Evolutionary conservation across 2,888 invertebrate genomes (phyloP), one percentile per base, ranked within the genome.

Genomic region (Coenonympha glycerion): DNA sequence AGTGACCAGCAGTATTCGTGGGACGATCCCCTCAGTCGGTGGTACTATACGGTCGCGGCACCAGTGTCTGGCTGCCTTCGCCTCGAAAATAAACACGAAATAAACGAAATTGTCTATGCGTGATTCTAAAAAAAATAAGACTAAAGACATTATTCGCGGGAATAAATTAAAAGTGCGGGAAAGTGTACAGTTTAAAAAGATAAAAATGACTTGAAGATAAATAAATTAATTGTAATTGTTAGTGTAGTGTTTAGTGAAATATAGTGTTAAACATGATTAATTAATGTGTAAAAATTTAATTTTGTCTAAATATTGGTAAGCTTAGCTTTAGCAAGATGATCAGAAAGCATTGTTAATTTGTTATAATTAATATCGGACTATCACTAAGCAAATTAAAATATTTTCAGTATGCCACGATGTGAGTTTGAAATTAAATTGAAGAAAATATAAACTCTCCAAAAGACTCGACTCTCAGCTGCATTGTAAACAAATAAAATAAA

Each of bases 21-120:
- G 68, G 65, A 68, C 71, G 69, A 64, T 63, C 70, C 71, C 67
- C 59, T 79, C 84, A 83, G 84, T 83, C 79, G 74, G 66, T 72
- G 68, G 66, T n/a, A n/a, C n/a, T n/a, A n/a, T 69, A 70, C 69
- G 82, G 66, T 59, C 76, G 78, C 83, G 77, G 41, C 62, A 65
- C 64, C 54, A 66, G 62, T 73, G 71, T 71, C 69, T 69, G 69
- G 61, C 62, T 56, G 28, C 34, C 21, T 42, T 57, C 57, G 41
- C 40, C 21, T 47, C 44, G 44, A 24, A 47, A 34, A 58, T 55
- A 59, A 64, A 67, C 65, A 61, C 63, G 64, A 60, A 64, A 41
- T 13, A 28, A 56, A 47, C 34, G 49, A 50, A 15, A 40, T 47
- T 26, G 19, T 47, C 44, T 34, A 30, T 45, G 47, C 2, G 15